A percentile compares a stretch with the other conserved stretches of the same genome.
Evolutionary conservation across 2,797 vertebrate species (phyloP).

Genomic region (Mustela erminea): DNA sequence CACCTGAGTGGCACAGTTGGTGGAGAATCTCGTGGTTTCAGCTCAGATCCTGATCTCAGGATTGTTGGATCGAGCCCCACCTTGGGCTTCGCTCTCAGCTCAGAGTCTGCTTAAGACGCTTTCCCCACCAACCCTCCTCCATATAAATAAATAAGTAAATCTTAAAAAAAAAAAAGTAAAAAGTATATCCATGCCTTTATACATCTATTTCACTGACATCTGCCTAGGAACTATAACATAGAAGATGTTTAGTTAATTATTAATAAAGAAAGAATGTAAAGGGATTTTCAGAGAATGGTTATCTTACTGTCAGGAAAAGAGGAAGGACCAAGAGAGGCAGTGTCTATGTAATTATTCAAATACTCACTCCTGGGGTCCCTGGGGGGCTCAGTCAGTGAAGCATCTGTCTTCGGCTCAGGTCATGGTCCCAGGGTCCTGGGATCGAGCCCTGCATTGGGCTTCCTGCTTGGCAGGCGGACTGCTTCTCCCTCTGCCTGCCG

Average conservation of each 20-base stretch:
- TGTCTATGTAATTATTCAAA: conserved; percentile 8
- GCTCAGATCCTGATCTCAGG: not conserved
- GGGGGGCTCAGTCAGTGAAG: not conserved
- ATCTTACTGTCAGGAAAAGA: conserved; percentile 37
- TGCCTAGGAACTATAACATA: no score
- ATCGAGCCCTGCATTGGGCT: not conserved
- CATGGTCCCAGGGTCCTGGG: not conserved
- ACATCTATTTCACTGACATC: no score
- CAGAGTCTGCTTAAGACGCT: not conserved
- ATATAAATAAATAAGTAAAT: not conserved
- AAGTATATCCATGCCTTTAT: no score
- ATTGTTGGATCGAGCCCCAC: not conserved
- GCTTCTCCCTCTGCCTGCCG: no score
- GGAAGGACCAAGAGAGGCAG: not conserved
- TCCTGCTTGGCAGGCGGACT: no score
- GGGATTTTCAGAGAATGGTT: not conserved
- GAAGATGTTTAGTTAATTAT: not conserved
- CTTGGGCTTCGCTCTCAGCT: not conserved
- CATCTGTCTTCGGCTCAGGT: not conserved
- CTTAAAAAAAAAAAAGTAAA: not conserved
- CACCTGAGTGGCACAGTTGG: not conserved
- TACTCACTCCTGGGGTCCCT: not conserved
- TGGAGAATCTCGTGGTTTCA: not conserved
- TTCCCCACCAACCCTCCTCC: not conserved
- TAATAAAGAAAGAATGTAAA: conserved; percentile 22